Evolutionary conservation across 2,113 vertebrate species (phyloP), one percentile per base, ranked within the genome.

Genomic region (Plestiodon gilberti): DNA sequence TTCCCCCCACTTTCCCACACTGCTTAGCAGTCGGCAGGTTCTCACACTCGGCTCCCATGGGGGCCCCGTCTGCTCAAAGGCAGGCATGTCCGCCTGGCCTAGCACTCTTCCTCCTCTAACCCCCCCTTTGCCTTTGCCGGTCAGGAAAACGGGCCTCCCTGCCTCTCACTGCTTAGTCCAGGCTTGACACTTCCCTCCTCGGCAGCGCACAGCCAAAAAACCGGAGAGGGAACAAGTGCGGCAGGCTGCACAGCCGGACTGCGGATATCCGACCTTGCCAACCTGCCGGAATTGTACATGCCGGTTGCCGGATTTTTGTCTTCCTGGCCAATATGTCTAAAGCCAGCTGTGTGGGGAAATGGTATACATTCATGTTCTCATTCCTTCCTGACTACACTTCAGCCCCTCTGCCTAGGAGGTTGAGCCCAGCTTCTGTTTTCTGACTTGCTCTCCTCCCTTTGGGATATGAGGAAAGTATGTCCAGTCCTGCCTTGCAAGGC

Each of bases 1-100:
- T 92, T 93, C 92, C 95, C 90, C 96, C 95, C 90, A 90, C 95
- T 95, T 96, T 96, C 96, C 95, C 96, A 96, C 96, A 95, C 93
- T 90, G 93, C 92, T 90, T 82, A 71, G 92, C 90, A 90, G 87
- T 89, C 90, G 93, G 93, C 94, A 91, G 85, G 95, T 94, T 96
- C 95, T 95, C 94, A 95, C 95, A 95, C 92, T 93, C 80, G 76
- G 35, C 93, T 94, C 94, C 93, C 93, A 89, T 91, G 84, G 82
- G 82, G 88, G 89, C 90, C 65, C 61, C 59, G 78, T 84, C 85
- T 77, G 82, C 79, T 79, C 25, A 25, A 22, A 79, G 25, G 80
- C 75, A 57, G 82, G 74, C 73, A 61, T 64, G 85, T 81, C 77
- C 43, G 78, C 65, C 78, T 15, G 52, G 78, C 78, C 81, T 30